phyloP scores from a whole-genome alignment of 2,113 vertebrate genomes.

The Nycticryphes semicollaris region DNA sequence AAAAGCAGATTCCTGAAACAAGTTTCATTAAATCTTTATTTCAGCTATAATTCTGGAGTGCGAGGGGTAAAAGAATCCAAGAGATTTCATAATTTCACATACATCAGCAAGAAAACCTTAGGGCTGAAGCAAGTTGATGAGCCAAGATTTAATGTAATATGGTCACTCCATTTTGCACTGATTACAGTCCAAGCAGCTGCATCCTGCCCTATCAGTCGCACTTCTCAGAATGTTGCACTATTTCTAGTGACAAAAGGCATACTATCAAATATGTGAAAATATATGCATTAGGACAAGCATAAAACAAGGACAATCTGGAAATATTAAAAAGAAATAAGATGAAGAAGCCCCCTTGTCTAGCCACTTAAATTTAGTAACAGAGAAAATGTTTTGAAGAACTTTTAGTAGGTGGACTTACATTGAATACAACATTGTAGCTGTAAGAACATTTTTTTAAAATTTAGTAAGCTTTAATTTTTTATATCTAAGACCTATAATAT shows the following conservation, averaged over 20 bases:
- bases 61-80: background rate
- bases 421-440: background rate
- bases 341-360: background rate
- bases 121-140: constrained; percentile 38
- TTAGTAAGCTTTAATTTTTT: background rate
- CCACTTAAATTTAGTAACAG: background rate
- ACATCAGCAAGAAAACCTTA: constrained; percentile 17
- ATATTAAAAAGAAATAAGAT: background rate
- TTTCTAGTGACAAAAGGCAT: constrained; percentile 11
- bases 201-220: constrained; percentile 21
- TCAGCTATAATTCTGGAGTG: background rate
- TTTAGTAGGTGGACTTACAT: background rate
- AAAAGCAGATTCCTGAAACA: background rate
- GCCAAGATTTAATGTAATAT: constrained; percentile 36
- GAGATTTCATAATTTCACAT: constrained; percentile 9
- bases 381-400: background rate
- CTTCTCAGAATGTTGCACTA: background rate
- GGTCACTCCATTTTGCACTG: constrained; percentile 51
- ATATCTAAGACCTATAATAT: background rate
- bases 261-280: background rate
- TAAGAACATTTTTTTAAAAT: background rate
- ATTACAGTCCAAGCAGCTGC: constrained; percentile 50
- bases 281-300: background rate
- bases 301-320: background rate
- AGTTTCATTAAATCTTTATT: background rate